Base-by-base conservation (phyloP, 1,140 invertebrate species). In the Pseudobourletiella spinata region DNA sequence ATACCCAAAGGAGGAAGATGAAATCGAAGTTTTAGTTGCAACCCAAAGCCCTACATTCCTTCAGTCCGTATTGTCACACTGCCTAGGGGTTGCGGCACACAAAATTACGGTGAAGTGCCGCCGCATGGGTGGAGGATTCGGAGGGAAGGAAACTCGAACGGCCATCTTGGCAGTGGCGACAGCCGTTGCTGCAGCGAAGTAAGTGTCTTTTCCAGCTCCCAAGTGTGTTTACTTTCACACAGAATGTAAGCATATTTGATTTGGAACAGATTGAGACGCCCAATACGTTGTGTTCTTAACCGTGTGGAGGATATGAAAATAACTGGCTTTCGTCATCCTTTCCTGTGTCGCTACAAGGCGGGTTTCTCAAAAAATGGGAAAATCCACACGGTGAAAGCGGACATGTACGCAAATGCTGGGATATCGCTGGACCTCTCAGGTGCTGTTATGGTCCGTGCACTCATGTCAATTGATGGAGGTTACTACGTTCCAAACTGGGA, bases 381-480 rank as follows among this genome's bases (percentile, higher is more conserved):
- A 26, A 73, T 79, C 55, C 22, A 68, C 24, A 73, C 72, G 6
- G 26, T 77, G 1, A 70, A 75, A 14, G 39, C 73, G 3, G 67
- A 74, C 3, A 30, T 78, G 0, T 76, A 76, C 62, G 60, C 63
- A 4, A 79, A 79, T 70, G 72, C 66, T 64, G 79, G 79, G 16
- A 71, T 67, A 59, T 71, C 74, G 2, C 22, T 71, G 1, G 78
- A 80, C 66, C 57, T 76, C 14, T 78, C 77, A 24, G 22, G 20
- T 22, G 52, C 48, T 15, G 62, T 69, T 16, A 48, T 89, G 59
- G 84, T 8, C 2, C 8, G 86, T 65, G 84, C 88, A 0, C 81
- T 91, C 78, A 83, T 85, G 44, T 86, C 89, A 70, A 84, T 83
- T 71, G 83, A 86, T 73, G 89, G 89, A 74, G 77, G 82, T 1